Conservation (phyloP, 2,888 invertebrate species). For the Melikaiella ostensackeni region DNA sequence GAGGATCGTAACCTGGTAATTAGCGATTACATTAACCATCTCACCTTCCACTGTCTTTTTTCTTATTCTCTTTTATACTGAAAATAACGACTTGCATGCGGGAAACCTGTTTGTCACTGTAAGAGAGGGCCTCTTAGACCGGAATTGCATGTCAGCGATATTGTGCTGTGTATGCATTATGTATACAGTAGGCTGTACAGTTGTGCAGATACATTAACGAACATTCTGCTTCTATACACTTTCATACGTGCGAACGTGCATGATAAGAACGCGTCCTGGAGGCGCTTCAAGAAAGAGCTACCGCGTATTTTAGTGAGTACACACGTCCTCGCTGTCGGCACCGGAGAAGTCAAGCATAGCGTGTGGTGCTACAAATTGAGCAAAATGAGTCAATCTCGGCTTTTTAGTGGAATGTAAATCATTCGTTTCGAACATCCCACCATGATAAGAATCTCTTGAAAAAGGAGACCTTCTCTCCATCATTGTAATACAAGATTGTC, state of each 20-base stretch:
- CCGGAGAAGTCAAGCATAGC: background rate
- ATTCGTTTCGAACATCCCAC: background rate
- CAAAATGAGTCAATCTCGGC: conserved; percentile 15
- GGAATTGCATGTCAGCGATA: conserved; percentile 43
- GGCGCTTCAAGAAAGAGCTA: conserved; percentile 3
- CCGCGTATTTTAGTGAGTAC: background rate
- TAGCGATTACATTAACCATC: conserved; percentile 40
- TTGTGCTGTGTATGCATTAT: conserved; percentile 34
- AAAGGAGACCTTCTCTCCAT: background rate
- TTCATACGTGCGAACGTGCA: conserved; percentile 26
- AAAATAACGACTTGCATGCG: conserved; percentile 40
- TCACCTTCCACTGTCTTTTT: conserved; percentile 3
- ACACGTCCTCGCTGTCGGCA: background rate
- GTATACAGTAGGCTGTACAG: conserved; percentile 21
- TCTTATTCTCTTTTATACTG: background rate
- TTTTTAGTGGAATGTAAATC: background rate
- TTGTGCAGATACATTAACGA: conserved; percentile 5
- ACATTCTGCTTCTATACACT: conserved; percentile 11
- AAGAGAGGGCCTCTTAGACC: conserved; percentile 36
- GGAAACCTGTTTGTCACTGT: conserved; percentile 46
- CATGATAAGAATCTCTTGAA: background rate
- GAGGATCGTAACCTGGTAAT: conserved; percentile 26
- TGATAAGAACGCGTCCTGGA: conserved; percentile 17
- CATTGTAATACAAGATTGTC: background rate
- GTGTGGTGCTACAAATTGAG: conserved; percentile 1